Evolutionary conservation across 2,113 vertebrate species (phyloP), one percentile per base, ranked within the genome.

Genomic region (Phrynocephalus versicolor): DNA sequence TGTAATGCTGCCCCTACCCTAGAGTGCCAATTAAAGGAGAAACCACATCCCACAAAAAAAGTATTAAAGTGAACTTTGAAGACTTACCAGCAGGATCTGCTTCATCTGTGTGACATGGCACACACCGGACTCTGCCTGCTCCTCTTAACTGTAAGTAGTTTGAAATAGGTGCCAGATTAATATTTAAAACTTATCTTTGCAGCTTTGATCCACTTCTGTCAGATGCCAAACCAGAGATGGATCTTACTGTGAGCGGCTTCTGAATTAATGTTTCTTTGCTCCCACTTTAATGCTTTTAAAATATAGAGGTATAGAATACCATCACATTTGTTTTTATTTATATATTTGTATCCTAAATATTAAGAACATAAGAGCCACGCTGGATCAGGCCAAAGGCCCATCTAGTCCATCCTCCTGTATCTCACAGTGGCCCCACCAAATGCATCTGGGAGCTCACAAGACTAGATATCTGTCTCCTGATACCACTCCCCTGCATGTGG

Each of bases 121-220:
- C 19, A 0, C 33, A 3, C 82, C 33, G 0, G 27, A 41, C 51
- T 77, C 9, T 7, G 57, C n/a, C 89, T 84, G 88, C 65, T 80
- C 73, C 82, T 81, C 82, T 74, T 30, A 9, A 19, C 19, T 71
- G 21, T 33, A 76, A 83, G 84, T 55, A 84, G 78, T 1, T 33
- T 89, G 72, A 90, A 91, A 70, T 87, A 85, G 84, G 88, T 70
- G 81, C 89, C 30, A 23, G 27, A 65, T 90, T 78, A 88, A 89
- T 88, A 92, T 88, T 90, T 71, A 93, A 90, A 80, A 84, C 57
- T 75, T 79, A 67, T 86, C 70, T 1, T 79, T 84, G 82, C 89
- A 91, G 30, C 35, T 57, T 76, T 87, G 86, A 84, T 85, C 81
- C 82, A 33, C 73, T 85, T 3, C 5, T 57, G 76, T 69, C 70